phyloP scores from a whole-genome alignment of 2,797 vertebrate species.

The Merluccius polli region DNA sequence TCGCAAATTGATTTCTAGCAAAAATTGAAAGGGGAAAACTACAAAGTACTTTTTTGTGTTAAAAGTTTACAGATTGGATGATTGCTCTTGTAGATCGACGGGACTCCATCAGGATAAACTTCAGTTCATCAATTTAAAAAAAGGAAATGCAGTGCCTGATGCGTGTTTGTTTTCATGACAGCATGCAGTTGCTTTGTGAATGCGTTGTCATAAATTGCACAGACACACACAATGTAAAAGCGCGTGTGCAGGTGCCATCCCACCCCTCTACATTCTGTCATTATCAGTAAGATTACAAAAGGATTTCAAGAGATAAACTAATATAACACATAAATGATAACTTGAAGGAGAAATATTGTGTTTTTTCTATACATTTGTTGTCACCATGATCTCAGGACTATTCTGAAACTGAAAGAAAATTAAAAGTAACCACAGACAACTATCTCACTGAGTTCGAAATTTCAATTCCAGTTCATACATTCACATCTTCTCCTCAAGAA shows the following conservation, averaged over 20 bases:
- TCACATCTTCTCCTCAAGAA: not conserved
- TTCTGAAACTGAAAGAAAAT: not conserved
- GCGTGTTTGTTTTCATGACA: conserved; percentile 16
- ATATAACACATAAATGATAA: not conserved
- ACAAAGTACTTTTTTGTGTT: not conserved
- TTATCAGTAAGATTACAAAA: conserved; percentile 9
- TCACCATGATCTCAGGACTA: not conserved
- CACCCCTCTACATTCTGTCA: conserved; percentile 9
- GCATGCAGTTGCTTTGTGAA: conserved; percentile 18
- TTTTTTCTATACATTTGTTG: not conserved
- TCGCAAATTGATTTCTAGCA: not conserved
- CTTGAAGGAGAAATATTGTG: not conserved
- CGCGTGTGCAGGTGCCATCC: conserved; percentile 1
- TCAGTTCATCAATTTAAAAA: conserved; percentile 30
- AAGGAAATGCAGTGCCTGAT: not conserved
- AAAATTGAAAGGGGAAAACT: not conserved
- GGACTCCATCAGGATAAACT: not conserved
- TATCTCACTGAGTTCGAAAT: not conserved
- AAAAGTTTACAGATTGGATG: not conserved
- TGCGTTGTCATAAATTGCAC: not conserved
- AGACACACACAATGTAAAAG: conserved; percentile 16
- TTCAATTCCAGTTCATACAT: not conserved
- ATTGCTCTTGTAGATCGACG: not conserved
- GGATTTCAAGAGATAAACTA: not conserved
- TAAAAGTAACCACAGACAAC: not conserved